A percentile compares a stretch with the other conserved stretches of the same genome.
Conservation (phyloP, 2,797 vertebrate species). For the Austrolebias charrua region DNA sequence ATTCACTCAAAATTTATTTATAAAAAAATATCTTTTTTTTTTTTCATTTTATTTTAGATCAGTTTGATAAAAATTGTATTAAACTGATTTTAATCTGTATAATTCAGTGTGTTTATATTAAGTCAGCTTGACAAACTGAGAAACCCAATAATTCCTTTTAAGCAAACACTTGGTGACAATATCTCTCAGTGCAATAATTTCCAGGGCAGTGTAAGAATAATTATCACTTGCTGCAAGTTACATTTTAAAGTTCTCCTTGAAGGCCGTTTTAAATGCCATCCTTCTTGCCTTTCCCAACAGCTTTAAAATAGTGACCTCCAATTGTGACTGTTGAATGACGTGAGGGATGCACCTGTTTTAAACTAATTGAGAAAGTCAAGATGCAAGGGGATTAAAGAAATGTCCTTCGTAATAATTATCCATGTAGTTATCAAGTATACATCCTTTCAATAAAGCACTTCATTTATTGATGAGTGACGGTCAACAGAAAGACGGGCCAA, state of each 20-base stretch:
- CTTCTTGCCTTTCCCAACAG: constrained; percentile 14
- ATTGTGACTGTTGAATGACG: constrained; percentile 57
- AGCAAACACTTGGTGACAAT: not conserved
- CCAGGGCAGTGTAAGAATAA: not conserved
- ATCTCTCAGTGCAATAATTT: not conserved
- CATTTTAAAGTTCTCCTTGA: constrained; percentile 5
- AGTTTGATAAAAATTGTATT: not conserved
- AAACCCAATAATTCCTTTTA: not conserved
- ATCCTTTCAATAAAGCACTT: constrained; percentile 18
- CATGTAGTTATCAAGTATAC: not conserved
- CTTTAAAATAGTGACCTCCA: constrained; percentile 30
- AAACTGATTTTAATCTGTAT: not conserved
- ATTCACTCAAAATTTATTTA: too few relatives aligned
- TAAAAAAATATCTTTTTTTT: too few relatives aligned
- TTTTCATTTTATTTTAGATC: not conserved
- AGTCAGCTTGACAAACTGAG: not conserved
- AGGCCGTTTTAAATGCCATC: constrained; percentile 9
- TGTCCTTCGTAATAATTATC: not conserved
- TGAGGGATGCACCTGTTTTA: constrained; percentile 24
- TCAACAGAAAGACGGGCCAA: constrained; percentile 19
- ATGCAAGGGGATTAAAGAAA: constrained; percentile 9
- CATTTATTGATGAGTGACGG: constrained; percentile 49
- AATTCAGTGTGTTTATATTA: not conserved
- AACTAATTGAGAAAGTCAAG: constrained; percentile 35
- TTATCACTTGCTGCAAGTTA: constrained; percentile 15